Conservation (phyloP, 2,113 vertebrate species). For the Talpa occidentalis region DNA sequence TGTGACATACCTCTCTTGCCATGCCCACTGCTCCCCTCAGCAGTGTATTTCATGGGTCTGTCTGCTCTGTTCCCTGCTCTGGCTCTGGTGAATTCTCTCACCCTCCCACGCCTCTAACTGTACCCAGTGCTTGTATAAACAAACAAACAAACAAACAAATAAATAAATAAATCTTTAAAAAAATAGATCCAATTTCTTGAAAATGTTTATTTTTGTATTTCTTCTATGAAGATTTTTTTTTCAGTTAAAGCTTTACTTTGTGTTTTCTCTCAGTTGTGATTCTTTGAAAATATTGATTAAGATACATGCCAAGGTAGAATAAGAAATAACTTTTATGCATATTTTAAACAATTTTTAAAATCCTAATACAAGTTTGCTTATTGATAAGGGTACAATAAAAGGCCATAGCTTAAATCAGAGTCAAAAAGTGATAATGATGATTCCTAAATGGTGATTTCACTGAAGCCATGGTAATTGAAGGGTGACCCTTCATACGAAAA, state of each 20-base stretch:
- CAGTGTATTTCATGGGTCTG: too few relatives aligned
- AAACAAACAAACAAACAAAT: too few relatives aligned
- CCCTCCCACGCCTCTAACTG: too few relatives aligned
- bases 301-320: not conserved
- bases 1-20: too few relatives aligned
- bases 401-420: not conserved
- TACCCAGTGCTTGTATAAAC: too few relatives aligned
- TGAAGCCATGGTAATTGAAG: not conserved
- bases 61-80: too few relatives aligned
- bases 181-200: too few relatives aligned
- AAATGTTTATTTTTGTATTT: slow-evolving; percentile 3
- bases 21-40: too few relatives aligned
- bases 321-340: not conserved
- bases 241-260: not conserved
- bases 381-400: not conserved
- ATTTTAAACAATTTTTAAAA: slow-evolving; percentile 44
- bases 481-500: not conserved
- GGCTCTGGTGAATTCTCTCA: too few relatives aligned
- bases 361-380: not conserved
- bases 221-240: not conserved
- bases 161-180: too few relatives aligned
- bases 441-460: not conserved
- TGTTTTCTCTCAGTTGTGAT: not conserved
- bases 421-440: not conserved
- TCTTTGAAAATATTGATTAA: slow-evolving; percentile 30